phyloP scores from a whole-genome alignment of 2,797 vertebrate species.

The Cynopterus sphinx region DNA sequence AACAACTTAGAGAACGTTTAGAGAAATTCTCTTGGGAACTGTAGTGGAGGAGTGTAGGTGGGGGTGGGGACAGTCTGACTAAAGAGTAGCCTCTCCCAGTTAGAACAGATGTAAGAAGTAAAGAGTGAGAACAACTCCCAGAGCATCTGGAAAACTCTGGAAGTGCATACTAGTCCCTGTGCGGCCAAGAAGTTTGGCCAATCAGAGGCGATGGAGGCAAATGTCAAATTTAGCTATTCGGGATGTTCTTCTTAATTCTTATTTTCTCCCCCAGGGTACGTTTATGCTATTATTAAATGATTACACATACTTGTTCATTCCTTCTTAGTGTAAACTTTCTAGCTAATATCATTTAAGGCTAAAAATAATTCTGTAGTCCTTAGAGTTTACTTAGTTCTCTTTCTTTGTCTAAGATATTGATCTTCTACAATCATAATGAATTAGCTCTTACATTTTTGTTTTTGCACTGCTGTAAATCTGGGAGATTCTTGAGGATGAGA shows the following conservation, averaged over 20 bases:
- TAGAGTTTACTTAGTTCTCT: background rate
- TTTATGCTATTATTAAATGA: conserved; percentile 68
- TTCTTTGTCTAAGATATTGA: conserved; percentile 2
- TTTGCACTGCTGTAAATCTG: background rate
- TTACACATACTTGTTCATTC: conserved; percentile 34
- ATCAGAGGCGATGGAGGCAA: background rate
- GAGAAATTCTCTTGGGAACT: background rate
- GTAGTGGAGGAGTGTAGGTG: background rate
- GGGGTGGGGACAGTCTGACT: background rate
- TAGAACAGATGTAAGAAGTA: background rate
- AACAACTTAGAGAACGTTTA: background rate
- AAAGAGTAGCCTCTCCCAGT: background rate
- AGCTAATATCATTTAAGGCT: conserved; percentile 45
- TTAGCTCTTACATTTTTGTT: background rate
- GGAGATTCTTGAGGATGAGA: background rate
- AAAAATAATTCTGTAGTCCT: conserved; percentile 63
- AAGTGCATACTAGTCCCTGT: background rate
- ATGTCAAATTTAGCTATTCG: conserved; percentile 16
- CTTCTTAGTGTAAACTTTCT: conserved; percentile 35
- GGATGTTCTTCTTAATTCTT: conserved; percentile 16
- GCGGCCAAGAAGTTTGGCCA: background rate
- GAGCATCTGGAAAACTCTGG: conserved; percentile 67
- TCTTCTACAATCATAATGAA: background rate
- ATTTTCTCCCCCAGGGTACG: background rate
- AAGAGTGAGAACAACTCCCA: background rate